Evolutionary conservation across 1,140 invertebrate species (phyloP).

Genomic region (Hestina assimilis): DNA sequence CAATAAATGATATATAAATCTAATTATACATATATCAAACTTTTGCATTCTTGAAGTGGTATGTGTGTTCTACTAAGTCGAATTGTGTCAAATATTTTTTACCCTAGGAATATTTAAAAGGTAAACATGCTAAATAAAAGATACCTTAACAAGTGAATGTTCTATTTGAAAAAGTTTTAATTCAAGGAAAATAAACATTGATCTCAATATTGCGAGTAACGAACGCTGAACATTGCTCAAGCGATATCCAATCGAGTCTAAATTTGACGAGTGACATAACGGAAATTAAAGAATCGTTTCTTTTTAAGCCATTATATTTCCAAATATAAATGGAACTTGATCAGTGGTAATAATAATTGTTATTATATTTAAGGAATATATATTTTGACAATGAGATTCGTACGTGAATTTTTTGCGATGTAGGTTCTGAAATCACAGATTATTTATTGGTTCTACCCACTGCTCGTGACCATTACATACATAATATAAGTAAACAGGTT

Average conservation of each 20-base stretch:
- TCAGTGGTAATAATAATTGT: slow-evolving; percentile 32
- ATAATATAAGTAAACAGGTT: no score
- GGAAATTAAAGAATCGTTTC: slow-evolving; percentile 71
- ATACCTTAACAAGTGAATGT: not conserved
- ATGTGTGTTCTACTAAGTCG: no score
- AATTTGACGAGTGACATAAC: slow-evolving; percentile 73
- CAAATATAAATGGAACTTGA: slow-evolving; percentile 16
- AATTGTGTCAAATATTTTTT: no score
- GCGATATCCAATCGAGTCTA: slow-evolving; percentile 67
- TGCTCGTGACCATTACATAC: no score
- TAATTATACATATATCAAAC: no score
- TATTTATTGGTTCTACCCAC: no score
- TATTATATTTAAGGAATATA: slow-evolving; percentile 21
- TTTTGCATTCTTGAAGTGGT: no score
- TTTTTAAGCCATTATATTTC: slow-evolving; percentile 22
- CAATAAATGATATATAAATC: no score
- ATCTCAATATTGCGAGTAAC: slow-evolving; percentile 23
- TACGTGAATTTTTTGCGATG: no score
- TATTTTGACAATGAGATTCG: no score
- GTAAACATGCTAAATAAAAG: not conserved
- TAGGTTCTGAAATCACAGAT: no score
- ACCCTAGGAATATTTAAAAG: no score
- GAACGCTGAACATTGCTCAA: slow-evolving; percentile 42
- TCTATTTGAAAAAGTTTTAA: slow-evolving; percentile 14
- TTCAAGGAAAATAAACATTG: slow-evolving; percentile 18